phyloP scores from a whole-genome alignment of 2,888 invertebrate species.

The Patella depressa region DNA sequence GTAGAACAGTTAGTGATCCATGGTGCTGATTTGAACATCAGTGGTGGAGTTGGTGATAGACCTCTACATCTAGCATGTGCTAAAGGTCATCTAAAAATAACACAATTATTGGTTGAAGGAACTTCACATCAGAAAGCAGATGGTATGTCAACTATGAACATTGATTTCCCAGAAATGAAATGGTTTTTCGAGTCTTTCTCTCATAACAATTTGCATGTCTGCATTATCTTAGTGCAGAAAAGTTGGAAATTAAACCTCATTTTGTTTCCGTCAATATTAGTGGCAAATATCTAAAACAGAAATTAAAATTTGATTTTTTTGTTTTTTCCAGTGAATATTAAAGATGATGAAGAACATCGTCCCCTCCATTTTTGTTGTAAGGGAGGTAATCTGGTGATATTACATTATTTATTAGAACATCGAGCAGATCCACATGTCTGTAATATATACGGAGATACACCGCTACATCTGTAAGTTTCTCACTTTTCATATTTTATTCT shows the following conservation, averaged over 20 bases:
- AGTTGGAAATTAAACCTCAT: no score
- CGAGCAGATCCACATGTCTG: slow-evolving; percentile 62
- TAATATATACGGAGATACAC: slow-evolving; percentile 73
- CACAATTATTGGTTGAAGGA: slow-evolving; percentile 69
- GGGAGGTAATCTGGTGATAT: slow-evolving; percentile 69
- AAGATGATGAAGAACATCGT: slow-evolving; percentile 73
- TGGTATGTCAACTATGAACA: slow-evolving; percentile 51
- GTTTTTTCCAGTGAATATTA: slow-evolving; percentile 66
- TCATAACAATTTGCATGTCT: no score
- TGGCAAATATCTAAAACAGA: neutral
- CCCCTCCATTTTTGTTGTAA: slow-evolving; percentile 72
- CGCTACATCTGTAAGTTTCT: slow-evolving; percentile 69
- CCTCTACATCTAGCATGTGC: slow-evolving; percentile 72
- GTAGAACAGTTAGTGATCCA: slow-evolving; percentile 66
- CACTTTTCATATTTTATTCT: no score
- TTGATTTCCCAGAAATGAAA: no score
- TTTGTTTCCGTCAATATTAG: no score
- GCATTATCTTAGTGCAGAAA: no score
- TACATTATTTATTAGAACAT: slow-evolving; percentile 69
- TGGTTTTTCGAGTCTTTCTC: no score
- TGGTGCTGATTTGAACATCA: slow-evolving; percentile 71
- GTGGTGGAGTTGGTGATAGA: slow-evolving; percentile 72
- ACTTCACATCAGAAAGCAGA: slow-evolving; percentile 65
- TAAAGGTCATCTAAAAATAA: slow-evolving; percentile 69
- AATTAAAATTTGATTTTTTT: neutral